Evolutionary conservation across 2,113 vertebrate species (phyloP), one percentile per base, ranked within the genome.

Genomic region (Odontesthes bonariensis): DNA sequence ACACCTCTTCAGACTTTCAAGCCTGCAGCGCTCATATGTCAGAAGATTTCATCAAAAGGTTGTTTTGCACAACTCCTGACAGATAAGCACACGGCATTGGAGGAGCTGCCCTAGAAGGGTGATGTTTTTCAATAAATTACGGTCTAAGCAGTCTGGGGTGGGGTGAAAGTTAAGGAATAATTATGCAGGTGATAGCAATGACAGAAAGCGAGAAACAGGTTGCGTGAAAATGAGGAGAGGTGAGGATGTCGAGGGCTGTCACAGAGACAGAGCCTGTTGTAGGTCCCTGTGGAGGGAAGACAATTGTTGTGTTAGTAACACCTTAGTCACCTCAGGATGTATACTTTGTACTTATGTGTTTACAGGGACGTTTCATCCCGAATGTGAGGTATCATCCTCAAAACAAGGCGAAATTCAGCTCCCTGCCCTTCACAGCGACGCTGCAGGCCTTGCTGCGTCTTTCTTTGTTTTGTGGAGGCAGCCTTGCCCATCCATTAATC

Each of bases 401-500:
- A 83, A 84, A 85, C 82, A 59, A 19, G 3, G n/a, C n/a, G 61
- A 79, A 73, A 75, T n/a, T 52, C 11, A n/a, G 63, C 80, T 84
- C 74, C 22, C 35, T 71, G 58, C 60, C 76, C 76, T 75, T 27
- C 56, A 12, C 17, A 52, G 59, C 22, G 47, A 51, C 13, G 83
- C 87, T 27, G 27, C 52, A 5, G 78, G 82, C 85, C 35, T 27
- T 3, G 57, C 74, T 57, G n/a, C 19, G 14, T 67, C 81, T 81
- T 64, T 69, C 83, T 92, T 90, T 90, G 85, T 89, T 91, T 91
- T 83, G 79, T 71, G 75, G 83, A 71, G 90, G 79, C 85, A 81
- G 79, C 81, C 84, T 89, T 55, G 83, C 82, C 82, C 86, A 63
- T 87, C 91, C 88, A 91, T 91, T 92, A 92, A 90, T 91, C 85